A percentile compares a stretch with the other conserved stretches of the same genome.
Conservation (phyloP, 2,888 invertebrate genomes). For the Apodemia duryi region DNA sequence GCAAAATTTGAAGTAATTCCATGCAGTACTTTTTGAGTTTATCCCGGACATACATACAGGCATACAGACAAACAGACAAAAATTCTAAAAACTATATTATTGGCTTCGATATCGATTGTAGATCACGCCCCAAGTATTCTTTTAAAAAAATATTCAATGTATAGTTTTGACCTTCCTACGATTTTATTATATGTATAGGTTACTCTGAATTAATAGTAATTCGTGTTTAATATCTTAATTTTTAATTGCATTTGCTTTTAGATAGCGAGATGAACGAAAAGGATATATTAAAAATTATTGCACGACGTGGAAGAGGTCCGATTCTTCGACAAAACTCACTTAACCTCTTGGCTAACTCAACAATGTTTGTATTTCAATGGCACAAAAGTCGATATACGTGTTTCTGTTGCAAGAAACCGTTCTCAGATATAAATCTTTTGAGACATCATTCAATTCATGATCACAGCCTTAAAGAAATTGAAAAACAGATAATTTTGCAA, state of each 20-base stretch:
- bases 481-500: slow-evolving; percentile 56
- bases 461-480: slow-evolving; percentile 50
- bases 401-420: slow-evolving; percentile 61
- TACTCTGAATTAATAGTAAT: no score
- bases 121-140: no score
- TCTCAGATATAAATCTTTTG: slow-evolving; percentile 47
- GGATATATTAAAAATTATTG: slow-evolving; percentile 44
- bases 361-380: slow-evolving; percentile 62
- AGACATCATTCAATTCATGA: slow-evolving; percentile 43
- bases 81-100: no score
- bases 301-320: slow-evolving; percentile 49
- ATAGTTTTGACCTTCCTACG: no score
- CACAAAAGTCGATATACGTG: slow-evolving; percentile 61
- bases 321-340: slow-evolving; percentile 54
- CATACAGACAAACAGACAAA: no score
- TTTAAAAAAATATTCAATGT: no score
- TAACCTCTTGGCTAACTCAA: slow-evolving; percentile 74
- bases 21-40: no score
- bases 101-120: no score
- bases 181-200: no score
- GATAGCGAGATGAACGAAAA: slow-evolving; percentile 21
- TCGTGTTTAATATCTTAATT: background rate
- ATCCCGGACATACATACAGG: no score
- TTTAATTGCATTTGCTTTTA: slow-evolving; percentile 8
- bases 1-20: no score